These are phyloP conservation scores for Zaprionus vittiger DNA, from an alignment of 1,140 invertebrate species.

Conservation along the genomic window DNA sequence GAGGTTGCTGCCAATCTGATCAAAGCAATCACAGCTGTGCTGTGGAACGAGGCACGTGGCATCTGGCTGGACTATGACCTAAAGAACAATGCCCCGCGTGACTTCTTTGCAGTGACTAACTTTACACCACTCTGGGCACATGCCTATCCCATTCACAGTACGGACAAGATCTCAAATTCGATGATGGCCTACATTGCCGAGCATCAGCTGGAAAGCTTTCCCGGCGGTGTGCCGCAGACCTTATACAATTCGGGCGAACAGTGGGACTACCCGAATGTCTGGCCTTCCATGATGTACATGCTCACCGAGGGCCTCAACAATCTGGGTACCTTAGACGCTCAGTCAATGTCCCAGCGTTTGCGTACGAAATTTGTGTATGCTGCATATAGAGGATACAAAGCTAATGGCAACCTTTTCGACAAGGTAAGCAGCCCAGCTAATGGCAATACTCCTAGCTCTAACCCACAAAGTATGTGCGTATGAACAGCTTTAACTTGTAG, in stretches of 20 bases:
- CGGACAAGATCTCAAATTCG: constrained; percentile 88
- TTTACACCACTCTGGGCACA: constrained; percentile 93
- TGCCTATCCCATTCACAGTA: constrained; percentile 87
- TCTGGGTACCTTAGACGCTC: constrained; percentile 87
- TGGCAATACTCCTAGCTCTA: background rate
- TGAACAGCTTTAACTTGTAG: background rate
- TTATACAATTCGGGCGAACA: constrained; percentile 92
- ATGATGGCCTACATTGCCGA: constrained; percentile 91
- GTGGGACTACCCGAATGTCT: constrained; percentile 98
- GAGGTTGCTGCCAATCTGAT: constrained; percentile 87
- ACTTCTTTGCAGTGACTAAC: constrained; percentile 95
- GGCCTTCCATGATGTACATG: constrained; percentile 94
- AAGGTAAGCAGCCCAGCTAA: constrained; percentile 87
- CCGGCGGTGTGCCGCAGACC: constrained; percentile 91
- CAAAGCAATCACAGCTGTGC: constrained; percentile 86
- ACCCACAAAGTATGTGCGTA: too few species aligned
- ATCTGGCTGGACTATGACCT: constrained; percentile 95
- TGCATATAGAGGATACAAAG: constrained; percentile 91
- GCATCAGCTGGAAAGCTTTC: constrained; percentile 87
- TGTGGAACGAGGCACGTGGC: constrained; percentile 94
- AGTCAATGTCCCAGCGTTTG: constrained; percentile 89
- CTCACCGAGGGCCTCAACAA: constrained; percentile 91
- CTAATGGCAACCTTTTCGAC: constrained; percentile 92
- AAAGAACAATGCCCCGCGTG: constrained; percentile 88
- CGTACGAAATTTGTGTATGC: constrained; percentile 92